Base-by-base conservation (phyloP, 2,797 vertebrate species). In the Melanotaenia pygmaea region DNA sequence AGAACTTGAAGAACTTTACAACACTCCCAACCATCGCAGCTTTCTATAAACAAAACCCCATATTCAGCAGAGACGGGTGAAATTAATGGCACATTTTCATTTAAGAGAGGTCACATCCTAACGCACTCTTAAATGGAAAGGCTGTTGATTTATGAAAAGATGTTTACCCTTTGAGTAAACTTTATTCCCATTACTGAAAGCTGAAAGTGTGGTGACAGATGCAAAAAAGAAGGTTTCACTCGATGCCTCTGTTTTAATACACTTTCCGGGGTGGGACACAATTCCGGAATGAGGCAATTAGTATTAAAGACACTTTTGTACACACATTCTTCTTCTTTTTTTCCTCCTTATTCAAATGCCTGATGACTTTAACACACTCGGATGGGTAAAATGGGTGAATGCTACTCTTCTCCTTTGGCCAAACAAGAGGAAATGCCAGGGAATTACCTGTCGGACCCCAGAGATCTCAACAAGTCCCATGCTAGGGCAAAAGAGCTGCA, bases 391-490 rank as follows among this genome's bases (percentile, higher is more conserved):
- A 76, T 38, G 80, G 85, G 77, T 74, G 67, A 74, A 72, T 34
- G 20, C 67, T 77, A 13, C 67, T 79, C 74, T 80, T 77, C 30
- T 32, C 62, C 71, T 66, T 71, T 66, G 82, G 70, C 80, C 72
- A 92, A 92, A 91, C 86, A 87, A 82, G 83, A 70, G 85, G 90
- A 91, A 90, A 91, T 91, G 84, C 88, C 84, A 89, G 87, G 82
- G 88, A 93, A 91, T 91, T 90, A 93, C 91, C 92, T 92, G 88
- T 67, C 74, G 81, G 86, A 81, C 86, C 86, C 80, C 1, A 81
- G 84, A 84, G 85, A 89, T 84, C 64, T 72, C 75, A 77, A 79
- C 87, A 38, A 90, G 61, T 67, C 61, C 26, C 47, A 38, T 70
- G 74, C 86, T 82, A 80, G 80, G 64, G 74, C 82, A 76, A 72